Conservation (phyloP, 1,140 invertebrate species). For the Daktulosphaira vitifoliae region DNA sequence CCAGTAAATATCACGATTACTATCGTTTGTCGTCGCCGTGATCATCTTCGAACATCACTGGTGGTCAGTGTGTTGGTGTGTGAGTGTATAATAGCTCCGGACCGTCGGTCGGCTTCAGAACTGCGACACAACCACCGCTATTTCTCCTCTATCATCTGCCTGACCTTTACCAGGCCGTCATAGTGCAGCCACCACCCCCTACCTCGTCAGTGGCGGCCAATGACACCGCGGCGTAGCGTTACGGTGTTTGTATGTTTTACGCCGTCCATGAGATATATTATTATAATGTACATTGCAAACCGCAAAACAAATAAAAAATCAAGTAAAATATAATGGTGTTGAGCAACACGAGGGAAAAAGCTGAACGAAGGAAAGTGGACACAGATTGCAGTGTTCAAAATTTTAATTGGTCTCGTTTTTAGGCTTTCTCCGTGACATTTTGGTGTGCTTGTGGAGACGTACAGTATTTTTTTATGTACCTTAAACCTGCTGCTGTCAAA, state of each 20-base stretch:
- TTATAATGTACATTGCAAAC: too few species aligned
- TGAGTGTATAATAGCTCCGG: background rate
- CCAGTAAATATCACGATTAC: constrained; percentile 20
- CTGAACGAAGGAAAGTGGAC: constrained; percentile 1
- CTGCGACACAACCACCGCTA: background rate
- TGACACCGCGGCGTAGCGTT: too few species aligned
- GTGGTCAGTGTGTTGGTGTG: background rate
- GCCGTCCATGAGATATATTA: too few species aligned
- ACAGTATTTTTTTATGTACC: too few species aligned
- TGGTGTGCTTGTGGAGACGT: too few species aligned
- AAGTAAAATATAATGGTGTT: too few species aligned
- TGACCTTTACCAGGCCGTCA: constrained; percentile 15
- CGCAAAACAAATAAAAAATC: too few species aligned
- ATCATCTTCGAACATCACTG: background rate
- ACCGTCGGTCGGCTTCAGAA: too few species aligned
- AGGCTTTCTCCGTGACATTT: background rate
- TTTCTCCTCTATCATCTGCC: constrained; percentile 12
- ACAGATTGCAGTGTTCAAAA: background rate
- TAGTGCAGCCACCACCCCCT: background rate
- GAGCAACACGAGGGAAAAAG: background rate
- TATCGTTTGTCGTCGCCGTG: background rate
- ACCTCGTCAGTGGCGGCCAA: background rate
- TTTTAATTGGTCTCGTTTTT: constrained; percentile 25
- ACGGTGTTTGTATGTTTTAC: too few species aligned
- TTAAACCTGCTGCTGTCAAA: background rate